Base-by-base conservation (phyloP, 2,113 vertebrate species). In the Prionailurus viverrinus region DNA sequence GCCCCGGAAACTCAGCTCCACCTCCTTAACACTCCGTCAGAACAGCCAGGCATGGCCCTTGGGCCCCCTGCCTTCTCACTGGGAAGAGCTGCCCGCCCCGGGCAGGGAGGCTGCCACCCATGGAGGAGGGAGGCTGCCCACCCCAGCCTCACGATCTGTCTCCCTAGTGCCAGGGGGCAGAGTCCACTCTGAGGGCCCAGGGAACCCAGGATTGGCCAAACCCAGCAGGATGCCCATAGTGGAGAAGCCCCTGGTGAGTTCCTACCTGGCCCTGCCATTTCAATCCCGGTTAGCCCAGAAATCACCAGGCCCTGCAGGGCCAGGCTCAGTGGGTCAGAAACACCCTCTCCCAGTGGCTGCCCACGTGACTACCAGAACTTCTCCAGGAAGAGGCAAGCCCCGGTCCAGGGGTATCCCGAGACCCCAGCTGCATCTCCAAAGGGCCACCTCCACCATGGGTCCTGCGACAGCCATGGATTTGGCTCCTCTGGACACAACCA, bases 1-100 rank as follows among this genome's bases (percentile, higher is more conserved):
- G 4, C 92, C 97, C 39, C 97, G 94, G 79, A 98, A 98, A 31
- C 80, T 98, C 83, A 98, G 98, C 68, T 97, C 98, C 8, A 93
- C 98, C 53, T 98, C 98, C 76, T 76, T 98, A 53, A 98, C 96
- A 0, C 95, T 98, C 55, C 97, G 51, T 16, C 97, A 87, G 48
- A 98, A 96, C 16, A 98, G 98, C 93, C 98, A 93, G 90, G 18
- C 86, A 18, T 63, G 61, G 97, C 33, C 41, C 58, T 27, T 86
- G n/a, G 48, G 76, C 4, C 58, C 80, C 7, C 61, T 48, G 1
- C 55, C 79, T 76, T 91, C 90, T 91, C 95, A 31, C 31, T 97
- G 85, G 91, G 91, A 69, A 81, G 94, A 96, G 74, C 14, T 71
- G 73, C 25, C 86, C 33, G 41, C 63, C 23, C 82, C 4, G 1